These are phyloP conservation scores for Erythrolamprus reginae DNA, from an alignment of 2,113 vertebrate species.

Conservation along the genomic window DNA sequence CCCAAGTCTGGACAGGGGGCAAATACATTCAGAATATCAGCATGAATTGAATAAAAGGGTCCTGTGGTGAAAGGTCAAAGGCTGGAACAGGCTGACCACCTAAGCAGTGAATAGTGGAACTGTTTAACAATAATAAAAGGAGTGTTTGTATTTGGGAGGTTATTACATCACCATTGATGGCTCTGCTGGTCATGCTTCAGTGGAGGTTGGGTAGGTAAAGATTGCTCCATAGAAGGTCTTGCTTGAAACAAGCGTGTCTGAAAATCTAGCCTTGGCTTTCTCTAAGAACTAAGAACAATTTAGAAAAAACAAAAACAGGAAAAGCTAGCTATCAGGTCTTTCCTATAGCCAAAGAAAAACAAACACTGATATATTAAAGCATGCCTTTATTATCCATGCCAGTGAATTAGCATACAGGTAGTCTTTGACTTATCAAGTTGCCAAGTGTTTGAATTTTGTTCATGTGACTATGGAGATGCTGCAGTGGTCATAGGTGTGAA, in stretches of 20 bases:
- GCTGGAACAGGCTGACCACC: slow-evolving; percentile 4
- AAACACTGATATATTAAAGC: neutral
- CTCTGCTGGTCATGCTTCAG: neutral
- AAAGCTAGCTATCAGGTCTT: neutral
- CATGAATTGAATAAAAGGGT: slow-evolving; percentile 3
- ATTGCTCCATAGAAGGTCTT: neutral
- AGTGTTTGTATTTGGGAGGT: slow-evolving; percentile 5
- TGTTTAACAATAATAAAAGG: slow-evolving; percentile 18
- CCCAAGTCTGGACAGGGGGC: slow-evolving; percentile 3
- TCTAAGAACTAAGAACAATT: neutral
- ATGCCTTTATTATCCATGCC: neutral
- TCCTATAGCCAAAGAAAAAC: neutral
- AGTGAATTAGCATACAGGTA: neutral
- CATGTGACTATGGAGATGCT: neutral
- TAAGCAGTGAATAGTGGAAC: slow-evolving; percentile 1
- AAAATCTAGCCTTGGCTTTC: neutral
- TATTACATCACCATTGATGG: slow-evolving; percentile 8
- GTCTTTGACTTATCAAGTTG: neutral
- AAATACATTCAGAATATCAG: neutral
- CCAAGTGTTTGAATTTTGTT: neutral
- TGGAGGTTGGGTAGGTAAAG: neutral
- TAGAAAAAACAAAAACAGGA: neutral
- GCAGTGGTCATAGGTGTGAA: neutral
- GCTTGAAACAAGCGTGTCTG: neutral
- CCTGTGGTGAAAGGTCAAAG: slow-evolving; percentile 17